phyloP scores from a whole-genome alignment of 2,888 invertebrate species.

The Apodemia mormo region DNA sequence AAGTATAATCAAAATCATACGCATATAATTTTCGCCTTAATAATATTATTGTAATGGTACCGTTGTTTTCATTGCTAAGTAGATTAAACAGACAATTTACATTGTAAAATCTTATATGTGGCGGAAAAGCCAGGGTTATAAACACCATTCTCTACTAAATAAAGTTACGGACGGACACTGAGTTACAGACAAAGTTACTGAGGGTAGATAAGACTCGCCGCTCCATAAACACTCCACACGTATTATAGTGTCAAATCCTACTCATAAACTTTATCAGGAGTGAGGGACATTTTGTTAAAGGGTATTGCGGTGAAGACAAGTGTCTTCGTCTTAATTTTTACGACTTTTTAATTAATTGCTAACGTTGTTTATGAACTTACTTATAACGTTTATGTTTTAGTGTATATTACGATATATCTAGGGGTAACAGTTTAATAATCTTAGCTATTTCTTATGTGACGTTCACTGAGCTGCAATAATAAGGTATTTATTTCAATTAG shows the following conservation, averaged over 20 bases:
- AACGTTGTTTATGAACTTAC: no score
- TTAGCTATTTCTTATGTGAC: no score
- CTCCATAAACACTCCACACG: conserved; percentile 41
- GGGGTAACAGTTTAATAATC: no score
- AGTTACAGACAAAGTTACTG: conserved; percentile 35
- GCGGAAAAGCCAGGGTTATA: conserved; percentile 15
- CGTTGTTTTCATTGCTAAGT: not conserved
- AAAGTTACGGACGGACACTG: conserved; percentile 25
- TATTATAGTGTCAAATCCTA: conserved; percentile 39
- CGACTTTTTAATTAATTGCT: not conserved
- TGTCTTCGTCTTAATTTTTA: not conserved
- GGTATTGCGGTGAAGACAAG: not conserved
- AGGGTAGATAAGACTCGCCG: conserved; percentile 40
- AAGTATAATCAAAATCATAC: no score
- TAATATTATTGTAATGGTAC: not conserved
- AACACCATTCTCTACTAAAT: conserved; percentile 27
- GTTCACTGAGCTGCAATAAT: no score
- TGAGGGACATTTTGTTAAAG: conserved; percentile 29
- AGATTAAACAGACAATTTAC: conserved; percentile 7
- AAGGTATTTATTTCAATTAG: no score
- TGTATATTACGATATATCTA: no score
- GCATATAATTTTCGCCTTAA: no score
- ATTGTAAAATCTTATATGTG: conserved; percentile 13
- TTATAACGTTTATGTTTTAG: no score
- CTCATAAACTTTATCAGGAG: conserved; percentile 41